These are phyloP conservation scores for Campylomormyrus numenius DNA, from an alignment of 2,113 vertebrate species.

Conservation along the genomic window DNA sequence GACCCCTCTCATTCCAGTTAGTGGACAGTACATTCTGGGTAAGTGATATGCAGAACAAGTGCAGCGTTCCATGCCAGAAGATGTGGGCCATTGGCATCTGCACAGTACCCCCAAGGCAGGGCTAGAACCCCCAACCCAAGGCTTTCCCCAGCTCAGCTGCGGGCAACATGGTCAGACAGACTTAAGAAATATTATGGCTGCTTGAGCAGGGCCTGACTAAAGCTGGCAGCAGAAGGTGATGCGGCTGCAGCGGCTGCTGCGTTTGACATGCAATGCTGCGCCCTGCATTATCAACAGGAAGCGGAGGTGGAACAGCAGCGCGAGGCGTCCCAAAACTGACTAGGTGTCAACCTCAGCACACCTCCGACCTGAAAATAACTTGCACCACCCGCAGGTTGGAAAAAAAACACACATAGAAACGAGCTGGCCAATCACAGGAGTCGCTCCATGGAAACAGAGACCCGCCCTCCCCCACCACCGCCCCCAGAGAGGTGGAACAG, in stretches of 20 bases:
- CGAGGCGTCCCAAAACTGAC: conserved; percentile 1
- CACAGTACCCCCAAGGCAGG: not conserved
- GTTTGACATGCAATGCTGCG: not conserved
- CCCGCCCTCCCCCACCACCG: not conserved
- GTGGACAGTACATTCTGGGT: not conserved
- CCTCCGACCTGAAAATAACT: conserved; percentile 10
- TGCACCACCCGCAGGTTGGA: not conserved
- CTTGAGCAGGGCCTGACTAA: not conserved
- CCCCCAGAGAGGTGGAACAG: conserved; percentile 2
- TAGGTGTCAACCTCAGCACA: conserved; percentile 10
- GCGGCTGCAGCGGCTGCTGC: not conserved
- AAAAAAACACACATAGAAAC: not conserved
- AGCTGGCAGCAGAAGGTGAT: not conserved
- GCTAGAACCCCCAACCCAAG: not conserved
- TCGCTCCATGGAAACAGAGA: not conserved
- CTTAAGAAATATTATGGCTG: not conserved
- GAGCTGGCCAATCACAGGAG: not conserved
- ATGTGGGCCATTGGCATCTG: not conserved
- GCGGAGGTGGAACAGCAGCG: not conserved
- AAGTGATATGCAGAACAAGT: not conserved
- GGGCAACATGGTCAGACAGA: not conserved
- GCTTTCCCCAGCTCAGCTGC: not conserved
- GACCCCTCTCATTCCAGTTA: not conserved
- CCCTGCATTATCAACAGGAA: conserved; percentile 3
- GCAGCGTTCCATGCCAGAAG: not conserved